Percentiles rank a stretch among this genome's conserved stretches.
Conservation (phyloP, 2,113 vertebrate species). For the Zingel zingel region DNA sequence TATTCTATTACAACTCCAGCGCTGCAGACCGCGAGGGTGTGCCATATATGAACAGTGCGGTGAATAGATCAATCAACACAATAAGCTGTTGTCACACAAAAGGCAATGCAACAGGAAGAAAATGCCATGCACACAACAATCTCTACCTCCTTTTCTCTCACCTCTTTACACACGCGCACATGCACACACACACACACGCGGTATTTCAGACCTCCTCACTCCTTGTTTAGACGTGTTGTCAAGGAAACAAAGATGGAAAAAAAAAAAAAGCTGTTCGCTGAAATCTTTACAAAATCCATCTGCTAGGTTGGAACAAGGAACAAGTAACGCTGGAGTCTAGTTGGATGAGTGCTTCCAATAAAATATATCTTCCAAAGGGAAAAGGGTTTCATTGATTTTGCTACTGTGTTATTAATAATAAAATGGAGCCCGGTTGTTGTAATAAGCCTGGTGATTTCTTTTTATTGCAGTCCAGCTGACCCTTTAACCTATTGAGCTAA, state of each 20-base stretch:
- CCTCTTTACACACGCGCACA: conserved; percentile 21
- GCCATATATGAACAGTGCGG: conserved; percentile 29
- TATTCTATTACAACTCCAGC: conserved; percentile 47
- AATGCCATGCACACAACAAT: conserved; percentile 7
- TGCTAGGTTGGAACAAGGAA: conserved; percentile 74
- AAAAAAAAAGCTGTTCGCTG: conserved; percentile 72
- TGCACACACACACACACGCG: conserved; percentile 20
- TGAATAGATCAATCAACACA: conserved; percentile 56
- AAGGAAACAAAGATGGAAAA: conserved; percentile 83
- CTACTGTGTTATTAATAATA: conserved; percentile 71
- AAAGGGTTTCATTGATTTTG: conserved; percentile 68
- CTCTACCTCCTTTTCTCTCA: conserved; percentile 37
- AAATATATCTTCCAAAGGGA: conserved; percentile 65
- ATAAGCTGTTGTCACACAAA: not conserved
- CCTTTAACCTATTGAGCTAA: conserved; percentile 58
- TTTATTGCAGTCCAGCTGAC: conserved; percentile 64
- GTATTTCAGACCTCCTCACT: conserved; percentile 80
- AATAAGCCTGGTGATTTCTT: conserved; percentile 63
- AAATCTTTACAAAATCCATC: conserved; percentile 83
- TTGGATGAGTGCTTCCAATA: conserved; percentile 68
- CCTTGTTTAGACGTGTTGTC: conserved; percentile 86
- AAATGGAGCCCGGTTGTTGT: conserved; percentile 58
- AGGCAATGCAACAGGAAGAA: conserved; percentile 17
- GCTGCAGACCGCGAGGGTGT: not conserved
- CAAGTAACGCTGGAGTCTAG: conserved; percentile 52